Percentiles rank a stretch among this genome's conserved stretches.
phyloP scores from a whole-genome alignment of 2,888 invertebrate genomes.

The Ectropis crepuscularia region DNA sequence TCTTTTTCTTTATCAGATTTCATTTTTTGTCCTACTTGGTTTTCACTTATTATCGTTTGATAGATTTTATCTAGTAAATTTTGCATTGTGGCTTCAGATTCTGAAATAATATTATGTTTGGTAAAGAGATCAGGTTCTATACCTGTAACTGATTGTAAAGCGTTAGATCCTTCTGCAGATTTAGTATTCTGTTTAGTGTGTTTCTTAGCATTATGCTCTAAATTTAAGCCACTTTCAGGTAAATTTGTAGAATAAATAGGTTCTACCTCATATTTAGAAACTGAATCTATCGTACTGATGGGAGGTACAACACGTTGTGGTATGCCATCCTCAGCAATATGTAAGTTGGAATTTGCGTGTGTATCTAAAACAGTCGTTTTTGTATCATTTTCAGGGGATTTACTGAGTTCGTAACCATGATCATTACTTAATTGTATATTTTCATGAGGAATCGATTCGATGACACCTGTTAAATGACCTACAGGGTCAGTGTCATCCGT shows the following conservation, averaged over 20 bases:
- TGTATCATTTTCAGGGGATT: no score
- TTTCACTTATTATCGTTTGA: not conserved
- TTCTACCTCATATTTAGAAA: not conserved
- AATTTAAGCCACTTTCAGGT: not conserved
- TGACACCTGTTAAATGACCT: not conserved
- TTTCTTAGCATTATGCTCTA: not conserved
- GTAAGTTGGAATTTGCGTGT: no score
- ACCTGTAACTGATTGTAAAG: no score
- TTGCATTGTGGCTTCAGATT: not conserved
- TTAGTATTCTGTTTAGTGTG: no score
- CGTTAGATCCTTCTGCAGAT: no score
- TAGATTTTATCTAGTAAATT: slow-evolving; percentile 5
- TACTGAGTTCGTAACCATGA: no score
- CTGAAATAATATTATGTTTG: not conserved
- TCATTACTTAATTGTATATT: not conserved
- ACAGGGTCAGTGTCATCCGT: not conserved
- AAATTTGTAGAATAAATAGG: not conserved
- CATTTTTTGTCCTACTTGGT: not conserved
- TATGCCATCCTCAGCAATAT: no score
- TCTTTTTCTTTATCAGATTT: not conserved
- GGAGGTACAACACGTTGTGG: not conserved
- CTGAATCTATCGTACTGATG: not conserved
- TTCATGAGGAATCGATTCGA: not conserved
- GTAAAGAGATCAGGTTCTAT: not conserved
- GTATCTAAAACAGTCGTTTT: no score